A percentile compares a stretch with the other conserved stretches of the same genome.
Conservation (phyloP, 2,888 invertebrate genomes). For the Megaustenia siamemsis region DNA sequence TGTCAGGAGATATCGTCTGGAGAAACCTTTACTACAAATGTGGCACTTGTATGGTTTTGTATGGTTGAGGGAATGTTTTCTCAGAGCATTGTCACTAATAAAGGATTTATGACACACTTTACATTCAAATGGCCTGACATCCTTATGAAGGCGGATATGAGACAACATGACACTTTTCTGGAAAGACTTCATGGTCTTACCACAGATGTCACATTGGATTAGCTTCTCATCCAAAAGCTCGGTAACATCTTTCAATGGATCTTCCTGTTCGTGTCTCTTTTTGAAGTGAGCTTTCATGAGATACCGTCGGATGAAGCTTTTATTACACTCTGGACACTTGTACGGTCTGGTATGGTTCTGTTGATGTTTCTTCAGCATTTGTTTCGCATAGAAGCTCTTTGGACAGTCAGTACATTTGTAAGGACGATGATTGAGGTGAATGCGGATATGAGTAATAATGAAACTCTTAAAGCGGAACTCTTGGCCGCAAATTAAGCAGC, state of each 20-base stretch:
- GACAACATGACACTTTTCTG: conserved; percentile 51
- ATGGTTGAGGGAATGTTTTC: conserved; percentile 51
- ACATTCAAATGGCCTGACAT: conserved; percentile 48
- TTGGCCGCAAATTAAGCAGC: conserved; percentile 40
- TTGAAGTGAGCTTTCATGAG: conserved; percentile 44
- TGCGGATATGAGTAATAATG: conserved; percentile 48
- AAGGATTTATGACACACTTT: conserved; percentile 40
- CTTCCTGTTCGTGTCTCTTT: conserved; percentile 46
- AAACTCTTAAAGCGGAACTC: conserved; percentile 52
- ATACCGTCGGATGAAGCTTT: conserved; percentile 49
- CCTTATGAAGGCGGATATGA: conserved; percentile 51
- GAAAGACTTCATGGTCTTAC: conserved; percentile 50
- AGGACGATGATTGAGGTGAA: conserved; percentile 46
- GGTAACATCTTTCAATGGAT: conserved; percentile 47
- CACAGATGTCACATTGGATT: conserved; percentile 52
- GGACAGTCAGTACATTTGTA: conserved; percentile 44
- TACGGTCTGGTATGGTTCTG: conserved; percentile 51
- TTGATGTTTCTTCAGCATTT: conserved; percentile 49
- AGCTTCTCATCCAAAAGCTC: conserved; percentile 32
- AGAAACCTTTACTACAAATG: conserved; percentile 49
- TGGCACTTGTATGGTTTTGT: conserved; percentile 52
- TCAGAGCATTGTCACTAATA: conserved; percentile 46
- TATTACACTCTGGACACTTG: conserved; percentile 50
- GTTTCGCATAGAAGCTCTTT: conserved; percentile 40
- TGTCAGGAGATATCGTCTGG: conserved; percentile 44